These are phyloP conservation scores for Pterocles gutturalis DNA, from an alignment of 2,113 vertebrate species.

Conservation along the genomic window DNA sequence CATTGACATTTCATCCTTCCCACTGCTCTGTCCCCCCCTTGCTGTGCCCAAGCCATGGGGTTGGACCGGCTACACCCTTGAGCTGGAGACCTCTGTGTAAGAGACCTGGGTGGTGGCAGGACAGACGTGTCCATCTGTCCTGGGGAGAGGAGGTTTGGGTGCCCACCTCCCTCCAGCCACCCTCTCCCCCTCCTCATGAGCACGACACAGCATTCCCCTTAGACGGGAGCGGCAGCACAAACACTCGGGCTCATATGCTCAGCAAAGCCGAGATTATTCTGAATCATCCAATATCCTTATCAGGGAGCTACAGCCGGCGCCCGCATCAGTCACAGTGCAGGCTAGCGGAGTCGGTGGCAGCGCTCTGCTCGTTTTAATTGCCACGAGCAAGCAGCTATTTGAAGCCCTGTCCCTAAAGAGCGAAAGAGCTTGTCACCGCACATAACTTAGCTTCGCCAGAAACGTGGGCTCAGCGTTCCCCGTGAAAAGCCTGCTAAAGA, in stretches of 20 bases:
- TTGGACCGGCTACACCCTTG: neutral
- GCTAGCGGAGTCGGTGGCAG: neutral
- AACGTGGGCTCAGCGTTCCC: neutral
- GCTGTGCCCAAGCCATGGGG: too few species aligned
- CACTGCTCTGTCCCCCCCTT: neutral
- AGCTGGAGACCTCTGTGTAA: neutral
- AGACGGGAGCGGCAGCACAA: neutral
- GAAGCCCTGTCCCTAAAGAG: constrained; percentile 43
- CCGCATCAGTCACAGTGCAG: constrained; percentile 26
- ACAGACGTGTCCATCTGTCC: neutral
- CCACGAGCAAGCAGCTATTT: constrained; percentile 41
- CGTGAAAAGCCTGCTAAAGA: neutral
- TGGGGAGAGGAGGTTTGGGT: neutral
- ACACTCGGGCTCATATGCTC: neutral
- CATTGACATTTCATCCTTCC: neutral
- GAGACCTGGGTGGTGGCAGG: neutral
- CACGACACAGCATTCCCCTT: neutral
- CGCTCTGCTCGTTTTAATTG: neutral
- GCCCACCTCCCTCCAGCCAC: neutral
- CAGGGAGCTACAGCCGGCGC: neutral
- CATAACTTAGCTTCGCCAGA: neutral
- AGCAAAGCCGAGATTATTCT: constrained; percentile 47
- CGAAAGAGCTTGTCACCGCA: neutral
- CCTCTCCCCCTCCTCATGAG: neutral
- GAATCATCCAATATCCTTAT: constrained; percentile 62